A percentile compares a stretch with the other conserved stretches of the same genome.
Evolutionary conservation across 2,113 vertebrate species (phyloP).

Genomic region (Prionailurus viverrinus): DNA sequence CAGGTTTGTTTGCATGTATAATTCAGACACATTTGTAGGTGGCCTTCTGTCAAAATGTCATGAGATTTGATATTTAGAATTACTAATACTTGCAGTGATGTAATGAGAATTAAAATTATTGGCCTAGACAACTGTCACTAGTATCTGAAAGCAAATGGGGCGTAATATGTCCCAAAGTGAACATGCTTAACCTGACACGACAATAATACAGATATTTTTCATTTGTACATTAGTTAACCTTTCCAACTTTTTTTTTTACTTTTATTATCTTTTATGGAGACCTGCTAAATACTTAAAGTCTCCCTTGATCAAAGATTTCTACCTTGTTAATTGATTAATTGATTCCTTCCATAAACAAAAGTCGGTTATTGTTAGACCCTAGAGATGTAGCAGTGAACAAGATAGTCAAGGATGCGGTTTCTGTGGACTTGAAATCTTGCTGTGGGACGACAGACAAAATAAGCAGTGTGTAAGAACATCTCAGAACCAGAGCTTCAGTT

Average conservation of each 20-base stretch:
- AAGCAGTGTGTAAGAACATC: background rate
- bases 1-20: slow-evolving; percentile 74
- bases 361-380: background rate
- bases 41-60: slow-evolving; percentile 73
- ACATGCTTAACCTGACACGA: background rate
- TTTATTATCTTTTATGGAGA: background rate
- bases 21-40: slow-evolving; percentile 76
- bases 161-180: background rate
- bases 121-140: background rate
- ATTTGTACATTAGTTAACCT: slow-evolving; percentile 12
- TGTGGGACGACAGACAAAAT: background rate
- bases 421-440: background rate
- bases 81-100: slow-evolving; percentile 51
- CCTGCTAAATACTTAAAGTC: background rate
- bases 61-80: slow-evolving; percentile 47
- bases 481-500: background rate
- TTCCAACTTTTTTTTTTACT: background rate
- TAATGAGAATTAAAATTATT: slow-evolving; percentile 54
- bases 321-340: background rate
- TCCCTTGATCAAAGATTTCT: slow-evolving; percentile 19
- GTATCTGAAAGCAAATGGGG: slow-evolving; percentile 11
- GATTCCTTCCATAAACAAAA: background rate
- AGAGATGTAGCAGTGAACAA: background rate
- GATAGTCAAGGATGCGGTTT: background rate
- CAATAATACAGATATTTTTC: background rate